Conservation (phyloP, 2,113 vertebrate genomes). For the Cervus canadensis region DNA sequence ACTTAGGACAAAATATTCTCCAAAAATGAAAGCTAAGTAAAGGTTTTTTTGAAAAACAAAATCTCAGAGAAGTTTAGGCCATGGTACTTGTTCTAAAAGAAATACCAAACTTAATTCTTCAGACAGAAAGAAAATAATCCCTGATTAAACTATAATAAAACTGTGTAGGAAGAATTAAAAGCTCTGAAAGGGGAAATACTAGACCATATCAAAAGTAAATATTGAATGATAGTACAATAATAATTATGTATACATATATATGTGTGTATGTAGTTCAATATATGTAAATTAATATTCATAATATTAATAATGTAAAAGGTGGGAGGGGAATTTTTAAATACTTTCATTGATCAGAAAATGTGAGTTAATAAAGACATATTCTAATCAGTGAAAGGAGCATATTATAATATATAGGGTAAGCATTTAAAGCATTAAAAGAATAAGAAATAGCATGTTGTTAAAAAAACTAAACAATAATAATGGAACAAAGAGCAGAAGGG, state of each 20-base stretch:
- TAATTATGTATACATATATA: background rate
- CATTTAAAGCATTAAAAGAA: background rate
- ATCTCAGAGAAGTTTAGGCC: background rate
- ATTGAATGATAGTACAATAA: background rate
- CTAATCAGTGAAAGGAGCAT: background rate
- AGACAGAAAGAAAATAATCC: background rate
- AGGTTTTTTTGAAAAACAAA: background rate
- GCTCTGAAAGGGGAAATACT: background rate
- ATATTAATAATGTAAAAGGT: background rate
- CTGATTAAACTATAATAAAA: background rate
- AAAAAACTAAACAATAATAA: background rate
- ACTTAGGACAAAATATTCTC: background rate
- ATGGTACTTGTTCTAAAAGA: background rate
- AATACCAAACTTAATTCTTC: background rate
- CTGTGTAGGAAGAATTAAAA: background rate
- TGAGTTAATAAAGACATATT: background rate
- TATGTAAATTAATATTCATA: background rate
- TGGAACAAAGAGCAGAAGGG: background rate
- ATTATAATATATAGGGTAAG: background rate
- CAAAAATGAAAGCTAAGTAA: background rate
- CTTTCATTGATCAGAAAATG: background rate
- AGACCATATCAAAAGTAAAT: background rate
- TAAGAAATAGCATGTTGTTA: background rate
- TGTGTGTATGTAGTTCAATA: background rate
- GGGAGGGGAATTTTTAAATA: background rate